Evolutionary conservation across 1,140 invertebrate genomes (phyloP), one percentile per base, ranked within the genome.

Genomic region (Drosophila sp.): DNA sequence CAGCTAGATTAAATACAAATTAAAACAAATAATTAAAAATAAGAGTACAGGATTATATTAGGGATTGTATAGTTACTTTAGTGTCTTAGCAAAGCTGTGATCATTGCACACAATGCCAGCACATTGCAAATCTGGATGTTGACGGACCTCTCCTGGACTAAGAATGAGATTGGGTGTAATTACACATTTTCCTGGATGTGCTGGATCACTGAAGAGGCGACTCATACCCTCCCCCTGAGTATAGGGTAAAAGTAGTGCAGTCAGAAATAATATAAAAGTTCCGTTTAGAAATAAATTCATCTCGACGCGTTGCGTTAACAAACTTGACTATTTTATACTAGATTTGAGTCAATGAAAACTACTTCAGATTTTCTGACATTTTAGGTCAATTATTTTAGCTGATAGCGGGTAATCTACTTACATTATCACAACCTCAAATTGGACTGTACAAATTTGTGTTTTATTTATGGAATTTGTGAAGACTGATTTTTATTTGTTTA

Each of bases 121-220:
- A 25, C 70, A 72, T 7, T 21, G 32, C 41, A 16, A 13, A 0
- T 57, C 13, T 2, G 62, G 54, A 38, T 53, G 25, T 16, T 57
- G 21, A 18, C 46, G 36, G 4, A 1, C 4, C 4, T 66, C 11
- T 2, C 63, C 63, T 0, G 16, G n/a, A 11, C 25, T 67, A 4
- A 72, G 11, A 9, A 72, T 66, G 5, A 66, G 4, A 36, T 53
- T 16, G 0, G 34, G 8, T 0, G 51, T 40, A n/a, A 72, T 40
- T 18, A 34, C 18, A 58, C 70, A 72, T 14, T 72, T 72, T 38
- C 46, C 70, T 2, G 70, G 70, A 72, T 72, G 21, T 0, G 25
- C 45, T 8, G 13, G n/a, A 66, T 66, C 4, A 16, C 27, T 29
- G n/a, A 16, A 71, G n/a, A 9, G 4, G 16, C 59, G 41, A n/a